Evolutionary conservation across 2,113 vertebrate species (phyloP), one percentile per base, ranked within the genome.

Genomic region (Myrmophylax atrothorax): DNA sequence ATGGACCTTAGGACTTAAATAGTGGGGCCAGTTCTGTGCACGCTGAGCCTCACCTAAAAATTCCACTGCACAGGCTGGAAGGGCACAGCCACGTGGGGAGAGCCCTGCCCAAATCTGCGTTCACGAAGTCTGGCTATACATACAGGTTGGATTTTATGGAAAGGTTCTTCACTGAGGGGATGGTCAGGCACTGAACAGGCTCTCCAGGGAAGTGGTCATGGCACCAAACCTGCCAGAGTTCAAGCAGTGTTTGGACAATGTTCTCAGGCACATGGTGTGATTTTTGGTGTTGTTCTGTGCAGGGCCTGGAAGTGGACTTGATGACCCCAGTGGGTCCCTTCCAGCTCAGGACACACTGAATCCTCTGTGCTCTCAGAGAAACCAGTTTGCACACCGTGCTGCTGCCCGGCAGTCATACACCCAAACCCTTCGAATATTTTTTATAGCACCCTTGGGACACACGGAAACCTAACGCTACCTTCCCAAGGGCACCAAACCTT

Each of bases 261-360:
- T 17, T 38, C 38, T 59, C 28, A 20, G 1, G 3, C 5, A n/a
- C n/a, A n/a, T 0, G 24, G 13, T 7, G 64, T 8, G 53, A 37
- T 23, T 31, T 44, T 4, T 6, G 15, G 35, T 29, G 66, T 12
- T 4, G 40, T 6, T 20, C 20, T 12, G 14, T 4, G 42, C 76
- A 66, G 5, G 17, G 17, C 42, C 42, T n/a, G 25, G 25, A 16
- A 15, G 6, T 2, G 33, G 37, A 44, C 35, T 17, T 60, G 58
- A 25, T 37, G 15, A 38, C 18, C 35, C 35, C 11, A 62, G 60
- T 19, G 37, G 5, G 25, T 28, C 26, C 60, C 37, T 38, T 38
- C 37, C 37, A 38, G 4, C 18, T 38, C 37, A 19, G 37, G 35
- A 38, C 28, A 62, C 24, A 26, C 35, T 22, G 35, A 62, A 38